Percentiles rank a stretch among this genome's conserved stretches.
Conservation (phyloP, 2,797 vertebrate genomes). For the Cryptoprocta ferox region DNA sequence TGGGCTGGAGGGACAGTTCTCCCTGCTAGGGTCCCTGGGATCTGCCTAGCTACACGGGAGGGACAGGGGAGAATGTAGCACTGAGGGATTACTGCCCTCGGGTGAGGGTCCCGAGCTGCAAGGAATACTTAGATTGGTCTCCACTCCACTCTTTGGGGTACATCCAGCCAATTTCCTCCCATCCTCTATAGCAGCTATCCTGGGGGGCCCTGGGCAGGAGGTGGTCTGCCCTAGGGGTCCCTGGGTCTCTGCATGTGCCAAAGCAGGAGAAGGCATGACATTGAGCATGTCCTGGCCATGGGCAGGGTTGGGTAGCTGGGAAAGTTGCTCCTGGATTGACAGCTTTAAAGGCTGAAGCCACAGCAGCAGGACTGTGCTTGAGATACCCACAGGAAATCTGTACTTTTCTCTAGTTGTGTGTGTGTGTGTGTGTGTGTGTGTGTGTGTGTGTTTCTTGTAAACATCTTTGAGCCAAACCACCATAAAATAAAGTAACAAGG, state of each 20-base stretch:
- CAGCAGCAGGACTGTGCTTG: slow-evolving; percentile 83
- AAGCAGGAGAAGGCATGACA: neutral
- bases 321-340: slow-evolving; percentile 71
- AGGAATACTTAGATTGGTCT: slow-evolving; percentile 36
- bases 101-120: neutral
- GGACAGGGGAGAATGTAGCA: neutral
- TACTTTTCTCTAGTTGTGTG: slow-evolving; percentile 62
- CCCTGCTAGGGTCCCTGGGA: neutral
- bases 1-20: neutral
- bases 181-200: neutral
- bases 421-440: neutral
- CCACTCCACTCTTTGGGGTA: neutral
- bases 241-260: neutral
- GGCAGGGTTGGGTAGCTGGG: neutral
- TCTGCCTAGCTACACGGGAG: neutral
- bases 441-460: slow-evolving; percentile 60
- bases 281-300: neutral
- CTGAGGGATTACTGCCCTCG: neutral
- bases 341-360: slow-evolving; percentile 75
- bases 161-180: neutral
- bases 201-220: neutral
- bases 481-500: slow-evolving; percentile 68
- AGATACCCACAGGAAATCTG: slow-evolving; percentile 68
- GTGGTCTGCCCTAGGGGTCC: neutral
- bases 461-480: slow-evolving; percentile 71